Evolutionary conservation across 2,888 invertebrate genomes (phyloP), one percentile per base, ranked within the genome.

Genomic region (Cloeon dipterum): DNA sequence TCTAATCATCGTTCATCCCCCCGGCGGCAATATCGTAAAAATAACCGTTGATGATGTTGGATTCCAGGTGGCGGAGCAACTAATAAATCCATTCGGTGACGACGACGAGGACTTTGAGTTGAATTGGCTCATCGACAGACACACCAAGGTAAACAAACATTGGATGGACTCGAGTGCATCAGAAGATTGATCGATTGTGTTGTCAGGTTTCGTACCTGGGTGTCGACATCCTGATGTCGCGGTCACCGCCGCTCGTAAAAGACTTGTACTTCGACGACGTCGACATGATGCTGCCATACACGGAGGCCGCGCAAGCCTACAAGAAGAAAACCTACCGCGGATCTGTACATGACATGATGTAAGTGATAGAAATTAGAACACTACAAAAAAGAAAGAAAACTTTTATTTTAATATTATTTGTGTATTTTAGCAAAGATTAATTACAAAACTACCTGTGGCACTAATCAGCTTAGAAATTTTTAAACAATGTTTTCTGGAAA

Each of bases 31-130:
- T n/a, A n/a, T n/a, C n/a, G 11, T 11, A 13, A 10, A 11, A 10
- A 25, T 10, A 25, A 25, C n/a, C n/a, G 14, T n/a, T 3, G 3
- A 4, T 14, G 10, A 13, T 34, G 11, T 3, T 20, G 11, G 3
- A 16, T 43, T 40, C 35, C 42, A 67, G 66, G 66, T 68, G 20
- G 68, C 68, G 1, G 68, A 69, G 46, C 66, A 66, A 46, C 50
- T 69, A 43, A 68, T 68, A 34, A 69, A 69, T 52, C 68, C 68
- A 2, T 68, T 68, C 46, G 68, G 68, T n/a, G 68, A 68, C 44
- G 68, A 69, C 42, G 68, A 69, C 43, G 68, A 69, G 47, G 68
- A 68, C 45, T 69, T 68, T 48, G 67, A 69, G 44, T 50, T 68
- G 32, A 68, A 68, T 46, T 68, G 66, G 65, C 52, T 68, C 36